These are phyloP conservation scores for Chaetodon auriga DNA, from an alignment of 2,113 vertebrate species.

Conservation along the genomic window DNA sequence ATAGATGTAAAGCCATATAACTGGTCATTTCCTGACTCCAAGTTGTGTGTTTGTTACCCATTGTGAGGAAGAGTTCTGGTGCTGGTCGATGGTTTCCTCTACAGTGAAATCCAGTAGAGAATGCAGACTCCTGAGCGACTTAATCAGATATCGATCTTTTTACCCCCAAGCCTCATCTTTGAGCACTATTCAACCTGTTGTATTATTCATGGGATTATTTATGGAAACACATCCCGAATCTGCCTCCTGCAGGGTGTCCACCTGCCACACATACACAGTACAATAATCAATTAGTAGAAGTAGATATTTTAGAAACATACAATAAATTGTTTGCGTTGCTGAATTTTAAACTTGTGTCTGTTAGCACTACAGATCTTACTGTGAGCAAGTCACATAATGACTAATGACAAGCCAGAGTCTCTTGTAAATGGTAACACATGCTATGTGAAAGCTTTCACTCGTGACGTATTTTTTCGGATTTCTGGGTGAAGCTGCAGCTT, in stretches of 20 bases:
- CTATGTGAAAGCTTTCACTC: background rate
- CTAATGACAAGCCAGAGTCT: conserved; percentile 1
- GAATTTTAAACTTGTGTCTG: background rate
- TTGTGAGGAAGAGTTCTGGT: background rate
- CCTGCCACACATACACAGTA: background rate
- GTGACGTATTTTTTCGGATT: background rate
- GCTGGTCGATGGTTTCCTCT: conserved; percentile 15
- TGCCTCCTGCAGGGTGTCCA: conserved; percentile 24
- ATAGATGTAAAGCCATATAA: background rate
- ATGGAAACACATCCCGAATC: conserved; percentile 25
- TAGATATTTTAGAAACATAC: background rate
- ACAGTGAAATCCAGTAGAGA: conserved; percentile 6
- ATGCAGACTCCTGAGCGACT: conserved; percentile 34
- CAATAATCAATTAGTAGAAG: background rate
- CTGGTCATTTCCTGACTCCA: conserved; percentile 20
- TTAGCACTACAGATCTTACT: background rate
- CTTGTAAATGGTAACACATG: background rate
- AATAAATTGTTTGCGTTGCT: background rate
- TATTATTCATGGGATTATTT: conserved; percentile 69
- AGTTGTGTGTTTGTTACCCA: conserved; percentile 14
- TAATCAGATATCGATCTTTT: conserved; percentile 78
- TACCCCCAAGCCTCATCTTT: conserved; percentile 52
- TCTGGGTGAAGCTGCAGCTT: background rate
- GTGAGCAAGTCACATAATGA: background rate
- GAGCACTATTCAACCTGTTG: conserved; percentile 48